Base-by-base conservation (phyloP, 2,888 invertebrate species). In the Geophilus truncorum region DNA sequence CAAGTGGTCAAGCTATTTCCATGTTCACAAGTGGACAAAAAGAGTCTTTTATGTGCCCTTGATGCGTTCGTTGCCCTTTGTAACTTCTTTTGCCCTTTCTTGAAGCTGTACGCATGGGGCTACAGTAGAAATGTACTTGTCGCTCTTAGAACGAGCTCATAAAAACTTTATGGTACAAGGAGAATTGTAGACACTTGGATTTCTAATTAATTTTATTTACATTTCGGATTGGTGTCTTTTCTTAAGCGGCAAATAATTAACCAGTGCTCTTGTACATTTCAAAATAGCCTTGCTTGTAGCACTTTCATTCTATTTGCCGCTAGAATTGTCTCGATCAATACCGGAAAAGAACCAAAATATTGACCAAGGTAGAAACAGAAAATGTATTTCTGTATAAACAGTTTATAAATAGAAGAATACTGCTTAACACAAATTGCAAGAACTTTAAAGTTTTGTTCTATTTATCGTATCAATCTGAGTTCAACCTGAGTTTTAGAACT, bases 201-300 rank as follows among this genome's bases (percentile, higher is more conserved):
- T 77, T 36, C 77, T 77, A 77, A 77, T 77, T 77, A 77, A 77
- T 77, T 77, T 77, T 36, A 77, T 77, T 77, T 77, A 32, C 70
- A 70, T 70, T 28, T 70, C 12, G 28, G 25, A 70, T 70, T 70
- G 70, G 28, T n/a, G n/a, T 28, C 70, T 70, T 70, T 70, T 23
- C 70, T 28, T 70, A 70, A 70, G 70, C 70, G 25, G 70, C 70
- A 70, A 70, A 70, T 28, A 70, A 70, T 70, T 70, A 70, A 28
- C 25, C 28, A 9, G 12, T 25, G n/a, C 25, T n/a, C n/a, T n/a
- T n/a, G 28, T 28, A 28, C 70, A 70, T 28, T 25, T 70, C 28
- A 70, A 70, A 25, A 10, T 25, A 10, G 25, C 25, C 28, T 70
- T 25, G 70, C 28, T 70, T 10, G 28, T 12, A 70, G 28, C 28